A percentile compares a stretch with the other conserved stretches of the same genome.
These are phyloP conservation scores for Sinohyriopsis cumingii DNA, from an alignment of 2,888 invertebrate genomes.

Conservation along the genomic window DNA sequence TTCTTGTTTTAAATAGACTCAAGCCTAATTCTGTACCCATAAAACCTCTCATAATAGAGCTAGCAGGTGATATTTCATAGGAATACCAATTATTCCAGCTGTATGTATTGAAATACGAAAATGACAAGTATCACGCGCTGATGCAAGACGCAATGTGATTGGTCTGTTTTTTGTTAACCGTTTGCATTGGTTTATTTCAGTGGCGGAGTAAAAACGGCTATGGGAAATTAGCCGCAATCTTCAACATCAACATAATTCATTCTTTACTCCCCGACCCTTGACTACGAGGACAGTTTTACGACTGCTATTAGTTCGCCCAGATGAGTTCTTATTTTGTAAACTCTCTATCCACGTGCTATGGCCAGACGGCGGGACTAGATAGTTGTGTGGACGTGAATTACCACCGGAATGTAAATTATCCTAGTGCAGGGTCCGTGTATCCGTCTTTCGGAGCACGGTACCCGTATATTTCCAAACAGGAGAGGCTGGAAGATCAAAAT, in stretches of 20 bases:
- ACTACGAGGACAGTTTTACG: conserved; percentile 62
- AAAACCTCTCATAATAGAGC: no score
- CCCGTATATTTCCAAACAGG: conserved; percentile 51
- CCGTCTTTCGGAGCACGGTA: conserved; percentile 53
- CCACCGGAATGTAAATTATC: conserved; percentile 56
- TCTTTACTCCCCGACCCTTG: conserved; percentile 49
- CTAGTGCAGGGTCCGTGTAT: conserved; percentile 51
- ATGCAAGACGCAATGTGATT: conserved; percentile 38
- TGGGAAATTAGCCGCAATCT: conserved; percentile 44
- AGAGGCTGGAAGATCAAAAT: conserved; percentile 53
- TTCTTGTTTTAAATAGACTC: no score
- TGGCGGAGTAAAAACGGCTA: conserved; percentile 45
- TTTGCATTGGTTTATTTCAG: conserved; percentile 50
- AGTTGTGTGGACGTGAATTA: conserved; percentile 58
- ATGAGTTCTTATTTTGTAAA: conserved; percentile 70
- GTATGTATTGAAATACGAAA: no score
- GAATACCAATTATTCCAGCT: no score
- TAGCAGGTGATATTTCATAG: no score
- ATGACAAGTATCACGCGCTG: conserved; percentile 23
- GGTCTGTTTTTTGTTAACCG: conserved; percentile 50
- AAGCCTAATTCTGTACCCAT: no score
- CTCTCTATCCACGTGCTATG: conserved; percentile 65
- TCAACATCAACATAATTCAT: conserved; percentile 63
- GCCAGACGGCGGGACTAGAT: conserved; percentile 58
- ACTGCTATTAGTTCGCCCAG: conserved; percentile 48